phyloP scores from a whole-genome alignment of 2,797 vertebrate genomes.

The Micromesistius poutassou region DNA sequence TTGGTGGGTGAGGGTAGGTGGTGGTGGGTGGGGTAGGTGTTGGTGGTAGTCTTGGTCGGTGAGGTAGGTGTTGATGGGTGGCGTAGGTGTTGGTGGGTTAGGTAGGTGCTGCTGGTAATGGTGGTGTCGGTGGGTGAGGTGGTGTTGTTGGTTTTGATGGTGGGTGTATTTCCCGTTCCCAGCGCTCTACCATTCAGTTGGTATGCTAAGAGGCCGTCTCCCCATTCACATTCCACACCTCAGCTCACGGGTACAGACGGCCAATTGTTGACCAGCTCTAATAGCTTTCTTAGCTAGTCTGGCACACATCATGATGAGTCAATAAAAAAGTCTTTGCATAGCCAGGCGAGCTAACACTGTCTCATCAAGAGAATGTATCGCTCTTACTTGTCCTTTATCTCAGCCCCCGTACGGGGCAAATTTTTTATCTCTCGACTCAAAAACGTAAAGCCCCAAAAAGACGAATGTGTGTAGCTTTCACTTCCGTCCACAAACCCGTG shows the following conservation, averaged over 20 bases:
- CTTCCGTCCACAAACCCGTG: too few species aligned
- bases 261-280: constrained; percentile 53
- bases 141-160: neutral
- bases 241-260: neutral
- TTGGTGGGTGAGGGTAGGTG: too few species aligned
- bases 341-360: constrained; percentile 39
- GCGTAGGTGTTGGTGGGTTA: too few species aligned
- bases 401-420: too few species aligned
- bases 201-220: constrained; percentile 8
- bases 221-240: constrained; percentile 21
- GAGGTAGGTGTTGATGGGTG: neutral
- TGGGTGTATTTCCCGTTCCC: constrained; percentile 8
- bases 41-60: too few species aligned
- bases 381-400: neutral
- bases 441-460: too few species aligned
- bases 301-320: constrained; percentile 54
- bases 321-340: constrained; percentile 61
- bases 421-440: too few species aligned
- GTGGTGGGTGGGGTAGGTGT: neutral
- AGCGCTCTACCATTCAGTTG: constrained; percentile 41
- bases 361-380: constrained; percentile 38
- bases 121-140: neutral
- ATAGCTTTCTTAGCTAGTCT: constrained; percentile 52
- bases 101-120: neutral
- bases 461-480: too few species aligned